Conservation (phyloP, 2,888 invertebrate genomes). For the Ethmia dodecea region DNA sequence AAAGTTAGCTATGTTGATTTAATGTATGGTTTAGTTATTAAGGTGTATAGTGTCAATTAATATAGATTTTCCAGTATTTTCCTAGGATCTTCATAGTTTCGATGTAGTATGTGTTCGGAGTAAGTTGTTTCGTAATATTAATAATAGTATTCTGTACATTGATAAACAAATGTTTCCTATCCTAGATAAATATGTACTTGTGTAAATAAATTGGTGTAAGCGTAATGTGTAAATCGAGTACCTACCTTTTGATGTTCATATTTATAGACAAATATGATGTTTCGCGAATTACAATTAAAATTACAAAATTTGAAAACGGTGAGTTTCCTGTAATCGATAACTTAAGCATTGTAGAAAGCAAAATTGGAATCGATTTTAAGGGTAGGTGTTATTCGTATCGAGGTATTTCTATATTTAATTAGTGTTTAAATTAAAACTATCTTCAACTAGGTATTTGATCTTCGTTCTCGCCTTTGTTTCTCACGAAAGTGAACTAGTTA, state of each 20-base stretch:
- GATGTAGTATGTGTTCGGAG: slow-evolving; percentile 58
- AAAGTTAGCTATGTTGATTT: slow-evolving; percentile 77
- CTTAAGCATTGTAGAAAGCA: slow-evolving; percentile 65
- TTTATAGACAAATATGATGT: slow-evolving; percentile 44
- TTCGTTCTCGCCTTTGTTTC: slow-evolving; percentile 38
- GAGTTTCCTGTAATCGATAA: slow-evolving; percentile 74
- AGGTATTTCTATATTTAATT: slow-evolving; percentile 61
- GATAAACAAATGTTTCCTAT: slow-evolving; percentile 75
- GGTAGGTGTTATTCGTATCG: slow-evolving; percentile 63
- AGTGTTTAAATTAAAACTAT: slow-evolving; percentile 54
- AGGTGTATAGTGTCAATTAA: slow-evolving; percentile 77
- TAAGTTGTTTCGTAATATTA: slow-evolving; percentile 70
- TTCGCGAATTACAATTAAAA: slow-evolving; percentile 41
- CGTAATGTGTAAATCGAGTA: slow-evolving; percentile 68
- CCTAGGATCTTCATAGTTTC: slow-evolving; percentile 65
- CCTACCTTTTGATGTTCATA: slow-evolving; percentile 74
- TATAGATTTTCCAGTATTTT: slow-evolving; percentile 67
- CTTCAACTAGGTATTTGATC: slow-evolving; percentile 32
- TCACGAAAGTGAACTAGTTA: slow-evolving; percentile 46
- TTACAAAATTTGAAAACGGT: slow-evolving; percentile 58
- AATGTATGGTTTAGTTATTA: slow-evolving; percentile 64
- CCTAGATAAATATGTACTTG: slow-evolving; percentile 54
- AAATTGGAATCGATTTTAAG: slow-evolving; percentile 62
- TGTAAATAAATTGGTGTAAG: slow-evolving; percentile 63
- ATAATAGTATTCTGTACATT: slow-evolving; percentile 55